Evolutionary conservation across 1,140 invertebrate species (phyloP), one percentile per base, ranked within the genome.

Genomic region (Cheumatopsyche charites): DNA sequence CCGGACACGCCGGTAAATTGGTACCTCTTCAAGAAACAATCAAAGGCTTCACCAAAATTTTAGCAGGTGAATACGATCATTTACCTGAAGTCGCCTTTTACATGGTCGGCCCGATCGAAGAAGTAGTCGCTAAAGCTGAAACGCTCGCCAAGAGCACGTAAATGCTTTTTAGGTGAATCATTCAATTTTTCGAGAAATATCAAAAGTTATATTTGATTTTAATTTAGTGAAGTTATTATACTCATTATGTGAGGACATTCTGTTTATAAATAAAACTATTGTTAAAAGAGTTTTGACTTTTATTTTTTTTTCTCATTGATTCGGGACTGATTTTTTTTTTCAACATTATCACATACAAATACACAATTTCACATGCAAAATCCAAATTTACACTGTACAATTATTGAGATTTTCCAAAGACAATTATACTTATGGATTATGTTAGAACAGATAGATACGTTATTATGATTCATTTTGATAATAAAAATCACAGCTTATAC

Each of bases 1-100:
- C 89, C 61, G 90, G 90, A 13, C 82, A 85, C 77, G 80, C 86
- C 29, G 89, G 77, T 23, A 77, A 77, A 70, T 70, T 77, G 42
- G 77, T 77, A 3, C 75, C 75, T 5, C 67, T 77, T 12, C 73
- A 70, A 45, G 77, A 77, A 61, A 77, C 77, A 67, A 77, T 77
- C 73, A 77, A 75, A 67, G 74, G 76, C 1, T 84, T 84, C 61
- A 81, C 83, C 71, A 77, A 85, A 75, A 81, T 88, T 62, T 79
- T 93, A 1, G 83, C 78, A 55, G 93, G 92, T 55, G 91, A 94
- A 76, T 81, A 91, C 62, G 93, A 95, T 81, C 89, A 94, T 77
- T 84, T 94, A 65, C 93, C 93, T 1, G 93, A 95, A 78, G 89
- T 91, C 3, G 93, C 93, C 2, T 95, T 95, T 82, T 95, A 94